Base-by-base conservation (phyloP, 1,140 invertebrate genomes). In the Drosophila athabasca region DNA sequence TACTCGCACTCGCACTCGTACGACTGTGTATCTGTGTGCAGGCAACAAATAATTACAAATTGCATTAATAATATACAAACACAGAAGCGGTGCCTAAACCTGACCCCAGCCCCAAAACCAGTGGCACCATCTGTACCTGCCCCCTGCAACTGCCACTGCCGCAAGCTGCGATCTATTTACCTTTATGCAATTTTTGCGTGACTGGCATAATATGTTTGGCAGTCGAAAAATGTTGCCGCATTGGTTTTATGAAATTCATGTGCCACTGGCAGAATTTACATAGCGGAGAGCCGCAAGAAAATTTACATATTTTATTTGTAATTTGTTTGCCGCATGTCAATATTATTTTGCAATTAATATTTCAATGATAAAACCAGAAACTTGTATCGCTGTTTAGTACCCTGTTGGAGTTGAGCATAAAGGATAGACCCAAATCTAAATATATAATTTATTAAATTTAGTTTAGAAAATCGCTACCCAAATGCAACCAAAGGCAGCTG, bases 321-420 rank as follows among this genome's bases (percentile, higher is more conserved):
- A 87, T 85, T 76, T 65, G 70, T 75, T 78, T 71, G 62, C 74
- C 50, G 55, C 50, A 24, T 70, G 70, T 85, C 83, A 88, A 88
- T 85, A 87, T 82, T 85, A 85, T 85, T 85, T 85, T 71, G 60
- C 82, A 82, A 85, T 85, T 88, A 82, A 85, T 82, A 82, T 87
- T 87, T 77, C 52, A 66, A 71, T 78, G 71, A 60, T 71, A 60
- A 48, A 45, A 24, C 43, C 19, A 74, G 29, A 41, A 50, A 41
- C 46, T 41, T 22, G 41, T 41, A n/a, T 41, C 31, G 7, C 24
- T 24, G 26, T 35, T 62, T 26, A 13, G 35, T 39, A 39, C 35
- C 35, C n/a, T n/a, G 2, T 19, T 15, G 6, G 7, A 1, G 29
- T 7, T 8, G 31, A 31, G 31, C 8, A 2, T 31, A 9, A 9